Base-by-base conservation (phyloP, 2,113 vertebrate genomes). In the Anguilla rostrata region DNA sequence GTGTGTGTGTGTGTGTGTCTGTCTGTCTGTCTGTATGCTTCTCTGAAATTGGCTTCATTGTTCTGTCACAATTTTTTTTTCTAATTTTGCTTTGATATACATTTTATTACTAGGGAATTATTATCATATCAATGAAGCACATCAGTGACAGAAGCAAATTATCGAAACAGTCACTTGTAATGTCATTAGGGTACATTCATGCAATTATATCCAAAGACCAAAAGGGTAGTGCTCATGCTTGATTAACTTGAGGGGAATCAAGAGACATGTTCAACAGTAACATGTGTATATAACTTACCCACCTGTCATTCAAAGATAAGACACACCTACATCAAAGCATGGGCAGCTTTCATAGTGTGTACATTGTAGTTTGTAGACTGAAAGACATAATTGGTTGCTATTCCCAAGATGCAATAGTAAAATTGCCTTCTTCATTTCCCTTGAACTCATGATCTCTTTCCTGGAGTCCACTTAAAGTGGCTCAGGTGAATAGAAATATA, bases 201-300 rank as follows among this genome's bases (percentile, higher is more conserved):
- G 90, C 89, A 91, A 92, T 83, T 66, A 82, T 90, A 85, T 87
- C 87, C 88, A 39, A 91, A 90, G 85, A 56, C 22, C 12, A 56
- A 56, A 56, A 56, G 15, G 9, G 8, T 56, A 56, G 9, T 12
- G 1, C 53, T 34, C 53, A 56, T 15, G 8, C 53, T 15, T 56
- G 53, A 34, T 34, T 56, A 15, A 56, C 8, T 8, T 56, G 53
- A 56, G 15, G 15, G 53, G 53, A 56, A 56, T 56, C 53, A 34
- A 34, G 34, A 34, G 34, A 34, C 34, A 34, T 34, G 34, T 34
- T 34, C 34, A 34, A 34, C 34, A 34, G 34, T 34, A 34, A 1
- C 34, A 34, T 34, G 0, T 34, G 34, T 34, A 34, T 34, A 34
- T 34, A 34, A 34, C 34, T 34, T 34, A 34, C 34, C 34, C 34